phyloP scores from a whole-genome alignment of 2,888 invertebrate genomes.

The Heliconius sara region DNA sequence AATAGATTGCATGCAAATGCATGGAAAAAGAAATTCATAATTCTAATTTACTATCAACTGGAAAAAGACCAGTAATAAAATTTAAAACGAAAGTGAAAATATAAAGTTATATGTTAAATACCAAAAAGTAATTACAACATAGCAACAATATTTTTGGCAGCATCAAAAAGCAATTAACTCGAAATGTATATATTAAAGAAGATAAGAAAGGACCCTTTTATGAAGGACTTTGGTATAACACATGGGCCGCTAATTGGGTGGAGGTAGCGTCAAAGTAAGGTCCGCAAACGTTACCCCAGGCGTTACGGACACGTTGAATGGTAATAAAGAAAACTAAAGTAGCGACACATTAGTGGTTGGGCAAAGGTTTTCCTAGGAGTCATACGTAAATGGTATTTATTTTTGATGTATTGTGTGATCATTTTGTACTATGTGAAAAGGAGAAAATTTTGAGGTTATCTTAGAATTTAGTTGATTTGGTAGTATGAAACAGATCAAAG shows the following conservation, averaged over 20 bases:
- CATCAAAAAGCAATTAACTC: constrained; percentile 8
- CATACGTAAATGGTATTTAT: not conserved
- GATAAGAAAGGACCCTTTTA: constrained; percentile 26
- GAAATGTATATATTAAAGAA: constrained; percentile 20
- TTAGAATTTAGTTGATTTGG: not conserved
- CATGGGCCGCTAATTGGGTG: constrained; percentile 30
- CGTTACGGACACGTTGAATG: constrained; percentile 16
- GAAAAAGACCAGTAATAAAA: not conserved
- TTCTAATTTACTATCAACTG: no score
- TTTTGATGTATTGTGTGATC: not conserved
- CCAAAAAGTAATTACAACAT: constrained; percentile 1
- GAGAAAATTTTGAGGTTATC: not conserved
- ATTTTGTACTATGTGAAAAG: not conserved
- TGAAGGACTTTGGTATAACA: constrained; percentile 24
- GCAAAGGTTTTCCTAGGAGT: not conserved
- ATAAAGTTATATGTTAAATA: not conserved
- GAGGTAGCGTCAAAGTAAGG: constrained; percentile 29
- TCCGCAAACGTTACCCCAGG: constrained; percentile 26
- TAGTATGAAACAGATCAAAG: no score
- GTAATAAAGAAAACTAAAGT: constrained; percentile 24
- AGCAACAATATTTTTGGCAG: not conserved
- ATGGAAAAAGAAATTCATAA: not conserved
- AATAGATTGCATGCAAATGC: no score
- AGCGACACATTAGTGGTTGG: constrained; percentile 16
- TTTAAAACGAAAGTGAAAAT: not conserved